Evolutionary conservation across 2,797 vertebrate genomes (phyloP).

Genomic region (Sparus aurata): DNA sequence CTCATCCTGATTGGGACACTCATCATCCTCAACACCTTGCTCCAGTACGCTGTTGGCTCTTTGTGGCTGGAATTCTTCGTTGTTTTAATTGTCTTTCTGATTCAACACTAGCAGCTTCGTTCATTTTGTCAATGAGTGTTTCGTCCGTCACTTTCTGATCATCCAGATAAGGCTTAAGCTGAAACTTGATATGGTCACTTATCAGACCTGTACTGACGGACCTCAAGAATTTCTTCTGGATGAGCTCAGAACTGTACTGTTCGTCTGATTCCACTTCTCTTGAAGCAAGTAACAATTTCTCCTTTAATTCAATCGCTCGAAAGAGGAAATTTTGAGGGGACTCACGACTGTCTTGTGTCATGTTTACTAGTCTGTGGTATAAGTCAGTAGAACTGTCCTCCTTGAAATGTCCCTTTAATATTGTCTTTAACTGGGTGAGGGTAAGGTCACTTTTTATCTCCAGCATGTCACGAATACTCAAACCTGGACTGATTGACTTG

Average conservation of each 20-base stretch:
- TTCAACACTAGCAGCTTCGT: conserved; percentile 40
- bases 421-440: conserved; percentile 5
- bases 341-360: conserved; percentile 42
- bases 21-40: too few relatives aligned
- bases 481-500: conserved; percentile 35
- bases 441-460: conserved; percentile 28
- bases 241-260: conserved; percentile 42
- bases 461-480: conserved; percentile 15
- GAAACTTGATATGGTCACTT: conserved; percentile 51
- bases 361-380: conserved; percentile 44
- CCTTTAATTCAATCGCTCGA: conserved; percentile 47
- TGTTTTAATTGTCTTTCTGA: conserved; percentile 15
- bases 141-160: conserved; percentile 39
- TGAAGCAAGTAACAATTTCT: conserved; percentile 32
- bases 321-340: conserved; percentile 54
- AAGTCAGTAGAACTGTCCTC: conserved; percentile 53
- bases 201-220: conserved; percentile 36
- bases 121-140: conserved; percentile 45
- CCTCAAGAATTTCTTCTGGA: conserved; percentile 50
- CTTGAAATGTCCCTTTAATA: conserved; percentile 49
- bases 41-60: too few relatives aligned
- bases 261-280: conserved; percentile 37
- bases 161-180: conserved; percentile 32
- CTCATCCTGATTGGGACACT: too few relatives aligned
- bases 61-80: background rate